Evolutionary conservation across 2,113 vertebrate genomes (phyloP).

Genomic region (Prunella fulvescens): DNA sequence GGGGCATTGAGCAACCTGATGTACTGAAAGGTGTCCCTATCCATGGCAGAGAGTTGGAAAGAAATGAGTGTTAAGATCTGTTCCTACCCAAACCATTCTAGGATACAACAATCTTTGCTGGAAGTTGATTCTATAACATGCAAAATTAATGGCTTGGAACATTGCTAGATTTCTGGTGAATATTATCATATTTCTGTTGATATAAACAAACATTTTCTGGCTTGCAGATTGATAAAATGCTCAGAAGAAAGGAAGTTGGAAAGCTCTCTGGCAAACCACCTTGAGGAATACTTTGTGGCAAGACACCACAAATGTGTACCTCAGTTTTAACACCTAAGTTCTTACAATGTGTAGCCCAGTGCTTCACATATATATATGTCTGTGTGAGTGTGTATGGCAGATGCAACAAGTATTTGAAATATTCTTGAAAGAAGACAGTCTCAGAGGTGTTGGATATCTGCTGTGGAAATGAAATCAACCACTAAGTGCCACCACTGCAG

Average conservation of each 20-base stretch:
- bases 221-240: not conserved
- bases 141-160: not conserved
- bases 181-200: not conserved
- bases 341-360: not conserved
- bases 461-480: conserved; percentile 42
- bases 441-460: conserved; percentile 48
- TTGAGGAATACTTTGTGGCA: not conserved
- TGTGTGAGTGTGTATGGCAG: not conserved
- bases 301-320: rapidly evolving
- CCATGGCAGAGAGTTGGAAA: not conserved
- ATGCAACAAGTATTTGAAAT: conserved; percentile 47
- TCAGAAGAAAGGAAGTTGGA: not conserved
- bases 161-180: not conserved
- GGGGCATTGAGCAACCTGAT: not conserved
- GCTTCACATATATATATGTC: not conserved
- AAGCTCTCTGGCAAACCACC: not conserved
- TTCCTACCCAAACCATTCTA: not conserved
- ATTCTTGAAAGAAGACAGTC: conserved; percentile 4
- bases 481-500: conserved; percentile 8
- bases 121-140: not conserved
- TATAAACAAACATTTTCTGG: not conserved
- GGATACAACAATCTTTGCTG: not conserved
- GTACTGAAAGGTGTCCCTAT: not conserved
- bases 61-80: not conserved
- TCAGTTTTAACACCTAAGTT: not conserved